Evolutionary conservation across 2,888 invertebrate genomes (phyloP).

Genomic region (Himalopsyche tibetana): DNA sequence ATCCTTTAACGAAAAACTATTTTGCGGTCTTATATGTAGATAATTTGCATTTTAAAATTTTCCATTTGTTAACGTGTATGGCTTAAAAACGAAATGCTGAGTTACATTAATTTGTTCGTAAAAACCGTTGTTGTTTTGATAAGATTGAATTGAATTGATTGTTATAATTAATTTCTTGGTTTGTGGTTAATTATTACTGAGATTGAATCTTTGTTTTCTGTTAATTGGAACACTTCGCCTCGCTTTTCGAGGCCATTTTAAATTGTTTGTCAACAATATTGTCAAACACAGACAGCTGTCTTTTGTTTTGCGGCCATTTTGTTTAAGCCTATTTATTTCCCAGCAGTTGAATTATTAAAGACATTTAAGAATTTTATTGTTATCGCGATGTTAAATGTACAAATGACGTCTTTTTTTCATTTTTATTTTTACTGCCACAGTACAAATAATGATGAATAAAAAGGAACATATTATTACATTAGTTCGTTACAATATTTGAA

Average conservation of each 20-base stretch:
- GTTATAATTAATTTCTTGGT: neutral
- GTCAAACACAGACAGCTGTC: conserved; percentile 25
- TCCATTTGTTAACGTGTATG: too few species aligned
- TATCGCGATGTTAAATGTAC: neutral
- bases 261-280: conserved; percentile 27
- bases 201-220: neutral
- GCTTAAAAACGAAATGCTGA: too few species aligned
- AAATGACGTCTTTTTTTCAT: too few species aligned
- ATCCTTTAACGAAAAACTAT: too few species aligned
- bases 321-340: neutral
- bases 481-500: too few species aligned
- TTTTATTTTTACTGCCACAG: too few species aligned
- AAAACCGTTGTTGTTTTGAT: neutral
- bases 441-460: too few species aligned
- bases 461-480: too few species aligned
- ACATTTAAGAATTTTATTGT: neutral
- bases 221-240: neutral
- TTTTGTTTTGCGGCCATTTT: conserved; percentile 19
- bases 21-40: too few species aligned
- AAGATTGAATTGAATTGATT: neutral
- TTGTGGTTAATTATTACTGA: neutral
- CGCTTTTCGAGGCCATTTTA: neutral
- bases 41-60: too few species aligned
- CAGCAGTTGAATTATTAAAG: neutral
- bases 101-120: too few species aligned